A percentile compares a stretch with the other conserved stretches of the same genome.
Evolutionary conservation across 2,888 invertebrate genomes (phyloP).

Genomic region (Meiosimyza decipiens): DNA sequence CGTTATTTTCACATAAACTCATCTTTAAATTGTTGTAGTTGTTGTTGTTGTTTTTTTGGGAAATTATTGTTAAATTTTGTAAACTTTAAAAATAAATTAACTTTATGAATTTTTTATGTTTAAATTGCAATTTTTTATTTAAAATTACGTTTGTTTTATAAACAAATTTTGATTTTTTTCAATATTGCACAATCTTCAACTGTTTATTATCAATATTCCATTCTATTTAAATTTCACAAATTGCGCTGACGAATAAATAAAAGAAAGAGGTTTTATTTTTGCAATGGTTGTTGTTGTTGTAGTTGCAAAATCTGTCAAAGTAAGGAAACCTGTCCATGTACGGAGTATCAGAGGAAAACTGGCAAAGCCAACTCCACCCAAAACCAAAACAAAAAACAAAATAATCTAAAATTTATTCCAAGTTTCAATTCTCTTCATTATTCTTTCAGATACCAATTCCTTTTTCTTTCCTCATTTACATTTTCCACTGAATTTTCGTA

Average conservation of each 20-base stretch:
- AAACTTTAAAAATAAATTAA: neutral
- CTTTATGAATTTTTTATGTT: neutral
- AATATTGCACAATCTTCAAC: neutral
- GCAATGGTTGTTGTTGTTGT: neutral
- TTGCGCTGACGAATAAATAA: neutral
- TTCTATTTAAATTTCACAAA: neutral
- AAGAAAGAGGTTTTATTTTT: neutral
- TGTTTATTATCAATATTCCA: neutral
- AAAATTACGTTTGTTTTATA: conserved; percentile 1
- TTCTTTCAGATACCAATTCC: neutral
- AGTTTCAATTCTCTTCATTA: too few species aligned
- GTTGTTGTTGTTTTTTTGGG: conserved; percentile 37
- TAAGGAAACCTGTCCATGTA: neutral
- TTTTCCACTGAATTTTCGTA: conserved; percentile 6
- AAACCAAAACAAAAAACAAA: conserved; percentile 19
- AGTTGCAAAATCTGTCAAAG: neutral
- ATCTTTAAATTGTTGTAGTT: conserved; percentile 52
- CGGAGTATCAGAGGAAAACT: neutral
- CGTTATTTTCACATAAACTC: conserved; percentile 67
- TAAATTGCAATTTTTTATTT: conserved; percentile 4
- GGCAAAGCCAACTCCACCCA: conserved; percentile 31
- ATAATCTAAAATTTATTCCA: neutral
- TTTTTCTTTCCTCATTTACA: conserved; percentile 13
- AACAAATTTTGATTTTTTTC: neutral
- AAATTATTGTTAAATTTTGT: neutral